Evolutionary conservation across 2,888 invertebrate genomes (phyloP).

Genomic region (Arctia plantaginis): DNA sequence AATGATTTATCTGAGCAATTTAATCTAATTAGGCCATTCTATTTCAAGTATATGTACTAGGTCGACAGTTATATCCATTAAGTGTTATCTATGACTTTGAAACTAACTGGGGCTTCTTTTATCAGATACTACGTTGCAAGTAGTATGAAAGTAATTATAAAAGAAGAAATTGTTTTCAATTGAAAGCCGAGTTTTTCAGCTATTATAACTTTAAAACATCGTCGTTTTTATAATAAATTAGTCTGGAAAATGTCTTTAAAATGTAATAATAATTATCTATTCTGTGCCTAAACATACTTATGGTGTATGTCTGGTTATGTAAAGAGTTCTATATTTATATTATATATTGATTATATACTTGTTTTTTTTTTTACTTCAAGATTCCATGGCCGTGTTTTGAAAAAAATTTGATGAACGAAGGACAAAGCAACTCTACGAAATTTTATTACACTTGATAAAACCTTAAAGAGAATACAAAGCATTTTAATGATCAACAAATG

Average conservation of each 20-base stretch:
- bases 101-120: conserved; percentile 1
- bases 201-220: not conserved
- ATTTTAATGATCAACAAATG: not conserved
- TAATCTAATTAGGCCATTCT: not conserved
- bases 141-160: not conserved
- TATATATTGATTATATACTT: too few relatives aligned
- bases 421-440: not conserved
- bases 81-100: conserved; percentile 3
- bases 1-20: conserved; percentile 2
- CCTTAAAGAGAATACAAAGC: not conserved
- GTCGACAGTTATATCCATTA: conserved; percentile 8
- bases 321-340: too few relatives aligned
- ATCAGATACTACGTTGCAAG: not conserved
- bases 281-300: too few relatives aligned
- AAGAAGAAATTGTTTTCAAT: not conserved
- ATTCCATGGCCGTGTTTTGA: not conserved
- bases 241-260: too few relatives aligned
- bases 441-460: not conserved
- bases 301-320: too few relatives aligned
- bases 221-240: too few relatives aligned
- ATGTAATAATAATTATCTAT: too few relatives aligned
- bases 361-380: not conserved
- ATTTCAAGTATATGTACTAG: not conserved
- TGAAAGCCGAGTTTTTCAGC: not conserved
- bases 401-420: not conserved